These are phyloP conservation scores for Probaryconus sp. DNA, from an alignment of 1,140 invertebrate species.

Conservation along the genomic window DNA sequence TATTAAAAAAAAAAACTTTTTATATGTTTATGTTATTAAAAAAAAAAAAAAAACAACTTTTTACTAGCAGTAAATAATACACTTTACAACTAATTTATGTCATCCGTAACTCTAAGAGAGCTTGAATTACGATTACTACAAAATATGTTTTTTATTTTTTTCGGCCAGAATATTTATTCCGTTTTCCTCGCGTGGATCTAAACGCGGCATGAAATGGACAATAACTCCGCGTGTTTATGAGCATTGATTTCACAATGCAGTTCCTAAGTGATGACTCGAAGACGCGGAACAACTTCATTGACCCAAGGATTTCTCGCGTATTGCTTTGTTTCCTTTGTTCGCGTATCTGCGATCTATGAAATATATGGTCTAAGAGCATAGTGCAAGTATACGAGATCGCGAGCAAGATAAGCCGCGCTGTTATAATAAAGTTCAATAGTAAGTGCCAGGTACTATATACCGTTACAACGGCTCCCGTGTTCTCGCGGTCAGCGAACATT, in stretches of 20 bases:
- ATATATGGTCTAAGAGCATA: conserved; percentile 22
- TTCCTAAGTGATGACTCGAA: conserved; percentile 13
- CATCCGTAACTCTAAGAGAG: too few species aligned
- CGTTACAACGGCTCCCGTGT: conserved; percentile 32
- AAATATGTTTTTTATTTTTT: too few species aligned
- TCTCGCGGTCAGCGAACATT: conserved; percentile 6
- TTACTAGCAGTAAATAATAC: too few species aligned
- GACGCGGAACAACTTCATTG: conserved; percentile 30
- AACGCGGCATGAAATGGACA: background rate
- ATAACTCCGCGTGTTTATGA: conserved; percentile 2
- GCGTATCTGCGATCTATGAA: conserved; percentile 24
- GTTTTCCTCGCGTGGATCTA: background rate
- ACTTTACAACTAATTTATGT: too few species aligned
- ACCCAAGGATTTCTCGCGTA: conserved; percentile 5
- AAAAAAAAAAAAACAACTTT: too few species aligned
- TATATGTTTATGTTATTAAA: too few species aligned
- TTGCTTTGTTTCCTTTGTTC: conserved; percentile 22
- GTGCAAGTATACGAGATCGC: conserved; percentile 13
- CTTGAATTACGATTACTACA: too few species aligned
- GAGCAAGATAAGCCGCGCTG: conserved; percentile 16
- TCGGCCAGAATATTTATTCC: too few species aligned
- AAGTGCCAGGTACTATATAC: conserved; percentile 30
- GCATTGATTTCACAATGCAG: background rate
- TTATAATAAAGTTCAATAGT: conserved; percentile 42
- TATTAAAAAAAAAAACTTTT: too few species aligned